Base-by-base conservation (phyloP, 2,113 vertebrate species). In the Athene noctua region DNA sequence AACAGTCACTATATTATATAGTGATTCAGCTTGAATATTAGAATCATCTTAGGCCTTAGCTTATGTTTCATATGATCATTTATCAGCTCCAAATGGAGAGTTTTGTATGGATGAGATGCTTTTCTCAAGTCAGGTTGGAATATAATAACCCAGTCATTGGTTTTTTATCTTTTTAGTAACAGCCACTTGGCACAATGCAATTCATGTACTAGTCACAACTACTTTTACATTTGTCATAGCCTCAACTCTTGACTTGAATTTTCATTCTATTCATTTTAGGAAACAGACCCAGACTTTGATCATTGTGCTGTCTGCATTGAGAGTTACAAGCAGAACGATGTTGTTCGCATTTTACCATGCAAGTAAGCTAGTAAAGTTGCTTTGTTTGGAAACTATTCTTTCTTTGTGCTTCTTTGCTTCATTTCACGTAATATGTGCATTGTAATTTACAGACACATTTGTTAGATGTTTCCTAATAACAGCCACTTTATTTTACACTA, bases 261-360 rank as follows among this genome's bases (percentile, higher is more conserved):
- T 67, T 96, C 88, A 9, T 95, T 94, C 70, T 97, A 0, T 97
- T 95, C 79, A 11, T 98, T 98, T 72, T 97, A 99, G 99, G 99
- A 99, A 96, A 99, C 99, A 9, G 99, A 99, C 81, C 99, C 99
- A 49, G 99, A 99, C 98, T 99, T 99, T 90, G 99, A 99, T 97
- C 99, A 99, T 93, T 99, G 99, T 94, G 99, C 99, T 2, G 99
- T 99, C 86, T 99, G 99, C 95, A 99, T 99, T 47, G 99, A 99
- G 95, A 99, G 99, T 62, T 99, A 99, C 97, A 99, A 99, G 96
- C 99, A 99, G 67, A 99, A 99, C 3, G 99, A 99, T 52, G 99
- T 99, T 85, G 99, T 99, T 67, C 99, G 99, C 47, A 98, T 99
- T 94, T 98, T 99, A 58, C 99, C 99, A 25, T 99, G 99, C 99